phyloP scores from a whole-genome alignment of 2,888 invertebrate genomes.

The Galerucella nymphaeae region DNA sequence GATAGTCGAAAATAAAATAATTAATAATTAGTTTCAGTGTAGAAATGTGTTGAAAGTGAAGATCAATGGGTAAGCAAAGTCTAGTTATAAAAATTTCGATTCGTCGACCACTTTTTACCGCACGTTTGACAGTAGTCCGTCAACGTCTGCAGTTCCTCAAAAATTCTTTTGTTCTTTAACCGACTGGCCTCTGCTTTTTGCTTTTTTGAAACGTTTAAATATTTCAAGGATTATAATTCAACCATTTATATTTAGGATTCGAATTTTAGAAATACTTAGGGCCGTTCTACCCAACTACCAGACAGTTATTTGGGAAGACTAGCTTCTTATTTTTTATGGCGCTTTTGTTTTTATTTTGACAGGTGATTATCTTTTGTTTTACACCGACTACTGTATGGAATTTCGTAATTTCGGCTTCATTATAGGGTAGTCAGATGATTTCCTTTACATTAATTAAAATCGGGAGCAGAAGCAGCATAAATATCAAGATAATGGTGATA shows the following conservation, averaged over 20 bases:
- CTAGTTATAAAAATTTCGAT: conserved; percentile 46
- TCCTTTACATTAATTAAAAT: conserved; percentile 18
- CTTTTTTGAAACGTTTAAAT: conserved; percentile 49
- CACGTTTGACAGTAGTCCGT: conserved; percentile 57
- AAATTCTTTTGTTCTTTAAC: conserved; percentile 58
- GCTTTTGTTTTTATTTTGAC: conserved; percentile 51
- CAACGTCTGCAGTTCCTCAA: conserved; percentile 60
- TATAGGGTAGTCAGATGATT: conserved; percentile 2
- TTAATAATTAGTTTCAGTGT: conserved; percentile 4
- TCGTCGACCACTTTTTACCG: conserved; percentile 52
- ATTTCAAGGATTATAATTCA: conserved; percentile 57
- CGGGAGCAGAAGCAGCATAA: too few relatives aligned
- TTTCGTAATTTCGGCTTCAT: conserved; percentile 21
- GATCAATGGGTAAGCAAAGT: conserved; percentile 35
- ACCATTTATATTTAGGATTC: conserved; percentile 58
- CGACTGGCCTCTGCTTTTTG: conserved; percentile 46
- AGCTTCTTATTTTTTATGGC: conserved; percentile 42
- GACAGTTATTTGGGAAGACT: conserved; percentile 49
- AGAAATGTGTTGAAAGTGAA: conserved; percentile 23
- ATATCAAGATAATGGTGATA: too few relatives aligned
- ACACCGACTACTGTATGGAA: conserved; percentile 38
- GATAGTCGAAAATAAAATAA: neutral
- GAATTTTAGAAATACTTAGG: conserved; percentile 59
- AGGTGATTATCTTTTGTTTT: conserved; percentile 46
- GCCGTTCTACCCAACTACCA: conserved; percentile 38